A percentile compares a stretch with the other conserved stretches of the same genome.
Conservation (phyloP, 1,140 invertebrate genomes). For the Zaprionus tsacasi region DNA sequence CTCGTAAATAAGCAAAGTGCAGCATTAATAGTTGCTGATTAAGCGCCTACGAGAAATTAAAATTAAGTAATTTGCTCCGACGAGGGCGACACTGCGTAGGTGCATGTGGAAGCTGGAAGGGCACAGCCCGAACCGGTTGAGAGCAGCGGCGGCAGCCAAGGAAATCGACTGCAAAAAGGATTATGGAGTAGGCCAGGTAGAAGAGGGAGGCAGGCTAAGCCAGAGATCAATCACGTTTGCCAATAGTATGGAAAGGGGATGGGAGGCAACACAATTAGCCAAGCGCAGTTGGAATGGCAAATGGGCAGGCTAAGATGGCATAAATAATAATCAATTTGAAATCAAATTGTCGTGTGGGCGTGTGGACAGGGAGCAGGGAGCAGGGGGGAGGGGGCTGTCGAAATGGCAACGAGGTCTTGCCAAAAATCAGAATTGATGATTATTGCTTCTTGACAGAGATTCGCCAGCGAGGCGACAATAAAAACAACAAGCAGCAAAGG, state of each 20-base stretch:
- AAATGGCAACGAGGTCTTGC: conserved; percentile 36
- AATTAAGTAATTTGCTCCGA: conserved; percentile 72
- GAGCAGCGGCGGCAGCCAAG: background rate
- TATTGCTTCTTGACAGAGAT: conserved; percentile 84
- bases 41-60: conserved; percentile 72
- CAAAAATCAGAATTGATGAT: conserved; percentile 84
- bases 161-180: background rate
- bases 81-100: conserved; percentile 8
- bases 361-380: background rate
- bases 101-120: background rate
- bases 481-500: conserved; percentile 47
- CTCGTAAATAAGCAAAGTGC: conserved; percentile 73
- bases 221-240: conserved; percentile 2
- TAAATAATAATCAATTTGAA: conserved; percentile 84
- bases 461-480: conserved; percentile 71
- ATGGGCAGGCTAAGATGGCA: conserved; percentile 54
- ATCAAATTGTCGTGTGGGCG: conserved; percentile 63
- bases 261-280: conserved; percentile 51
- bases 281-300: conserved; percentile 11
- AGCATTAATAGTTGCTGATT: conserved; percentile 77
- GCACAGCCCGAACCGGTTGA: conserved; percentile 20
- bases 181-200: background rate
- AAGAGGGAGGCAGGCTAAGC: background rate
- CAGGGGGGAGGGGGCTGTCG: background rate
- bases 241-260: background rate